Evolutionary conservation across 37 sponge, comb jelly and placozoan species (phyloP).

Genomic region (Cladorhizidae sp.): DNA sequence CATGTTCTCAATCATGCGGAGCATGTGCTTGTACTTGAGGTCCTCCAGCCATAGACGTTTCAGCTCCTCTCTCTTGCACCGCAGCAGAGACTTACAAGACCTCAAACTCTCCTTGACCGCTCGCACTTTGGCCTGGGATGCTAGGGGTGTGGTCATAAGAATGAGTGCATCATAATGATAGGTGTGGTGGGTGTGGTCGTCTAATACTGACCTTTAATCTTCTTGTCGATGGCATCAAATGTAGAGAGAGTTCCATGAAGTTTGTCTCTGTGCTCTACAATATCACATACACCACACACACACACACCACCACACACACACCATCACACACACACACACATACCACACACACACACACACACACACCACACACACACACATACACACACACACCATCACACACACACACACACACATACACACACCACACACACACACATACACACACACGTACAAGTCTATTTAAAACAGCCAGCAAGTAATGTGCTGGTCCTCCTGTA

Average conservation of each 20-base stretch:
- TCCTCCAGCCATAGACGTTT: conserved; percentile 91
- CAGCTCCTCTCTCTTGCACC: conserved; percentile 86
- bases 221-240: conserved; percentile 62
- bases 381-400: no score
- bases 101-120: conserved; percentile 55
- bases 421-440: no score
- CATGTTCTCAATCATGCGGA: conserved; percentile 84
- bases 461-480: no score
- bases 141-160: conserved; percentile 7
- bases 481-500: no score
- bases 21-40: conserved; percentile 80
- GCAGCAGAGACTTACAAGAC: conserved; percentile 74
- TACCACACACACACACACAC: no score
- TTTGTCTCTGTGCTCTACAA: conserved; percentile 71
- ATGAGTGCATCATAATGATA: no score
- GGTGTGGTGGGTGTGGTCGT: not conserved
- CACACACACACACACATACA: no score
- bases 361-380: no score
- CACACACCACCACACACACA: no score
- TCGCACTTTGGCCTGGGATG: conserved; percentile 51
- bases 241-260: conserved; percentile 68
- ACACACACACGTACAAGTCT: no score
- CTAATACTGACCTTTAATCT: conserved; percentile 52
- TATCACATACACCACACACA: no score
- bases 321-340: no score